Evolutionary conservation across 1,140 invertebrate species (phyloP), one percentile per base, ranked within the genome.

Genomic region (Mesaphorura yosii): DNA sequence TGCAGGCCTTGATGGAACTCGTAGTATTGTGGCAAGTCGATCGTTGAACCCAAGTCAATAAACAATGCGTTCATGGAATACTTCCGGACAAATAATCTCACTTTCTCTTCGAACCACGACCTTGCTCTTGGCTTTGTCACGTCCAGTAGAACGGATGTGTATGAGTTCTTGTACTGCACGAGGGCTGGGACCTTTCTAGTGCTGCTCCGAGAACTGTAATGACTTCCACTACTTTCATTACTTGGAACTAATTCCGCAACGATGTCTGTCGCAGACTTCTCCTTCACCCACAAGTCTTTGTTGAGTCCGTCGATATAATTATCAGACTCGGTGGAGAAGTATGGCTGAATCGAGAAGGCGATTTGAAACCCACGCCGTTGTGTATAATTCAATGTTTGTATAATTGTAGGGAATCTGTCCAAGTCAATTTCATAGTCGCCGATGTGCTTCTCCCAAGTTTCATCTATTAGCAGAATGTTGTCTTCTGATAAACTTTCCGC

Each of bases 41-140:
- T 82, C 0, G 85, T 82, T 3, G 86, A 87, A 0, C 91, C 91
- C 23, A 91, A 73, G 65, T 95, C 90, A 40, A 95, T 76, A 62
- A 86, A 93, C 66, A 92, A 92, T 1, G 87, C 83, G 64, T 90
- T 83, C 6, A 97, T 83, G 26, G 84, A 76, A 56, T 86, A 88
- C 28, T 79, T 77, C 1, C 77, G 73, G 23, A 80, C 76, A 0
- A 94, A 69, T 1, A 71, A 68, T 57, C 82, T 75, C 1, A 95
- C 68, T 66, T 87, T 84, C 23, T 76, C 71, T 3, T 81, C 66
- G 19, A 91, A 73, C 90, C 91, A 95, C 0, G 82, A 77, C 1
- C 84, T 68, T 0, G 84, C 81, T 28, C 76, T 73, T 57, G 84
- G 82, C 51, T 88, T 87, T 0, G 87, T 92, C 2, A 89, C 78